Conservation (phyloP, 2,888 invertebrate genomes). For the Drepanosiphum platanoidis region DNA sequence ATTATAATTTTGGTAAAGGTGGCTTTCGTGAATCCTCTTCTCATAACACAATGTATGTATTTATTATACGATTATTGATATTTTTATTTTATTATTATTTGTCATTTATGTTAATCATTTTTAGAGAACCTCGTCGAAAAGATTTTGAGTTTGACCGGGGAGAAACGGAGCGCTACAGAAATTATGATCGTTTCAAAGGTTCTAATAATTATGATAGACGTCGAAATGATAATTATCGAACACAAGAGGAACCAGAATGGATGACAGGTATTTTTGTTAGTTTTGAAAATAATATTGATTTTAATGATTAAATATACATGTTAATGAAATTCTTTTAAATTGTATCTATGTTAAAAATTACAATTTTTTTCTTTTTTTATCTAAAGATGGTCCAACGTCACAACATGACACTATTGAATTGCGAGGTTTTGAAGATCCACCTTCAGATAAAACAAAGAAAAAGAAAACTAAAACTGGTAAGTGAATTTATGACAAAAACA, state of each 20-base stretch:
- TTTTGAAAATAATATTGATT: not conserved
- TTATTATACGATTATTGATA: conserved; percentile 9
- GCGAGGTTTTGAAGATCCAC: conserved; percentile 84
- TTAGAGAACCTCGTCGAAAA: conserved; percentile 57
- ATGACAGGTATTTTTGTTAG: conserved; percentile 61
- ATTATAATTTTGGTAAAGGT: conserved; percentile 54
- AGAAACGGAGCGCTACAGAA: conserved; percentile 56
- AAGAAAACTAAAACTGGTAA: conserved; percentile 48
- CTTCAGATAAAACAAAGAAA: conserved; percentile 44
- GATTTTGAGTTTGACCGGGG: conserved; percentile 59
- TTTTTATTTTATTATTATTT: not conserved
- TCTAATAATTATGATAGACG: conserved; percentile 59
- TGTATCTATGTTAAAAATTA: not conserved
- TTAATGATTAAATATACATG: not conserved
- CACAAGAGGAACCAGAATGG: conserved; percentile 63
- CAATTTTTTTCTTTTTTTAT: conserved; percentile 13
- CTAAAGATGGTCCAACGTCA: conserved; percentile 89
- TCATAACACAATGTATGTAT: conserved; percentile 46
- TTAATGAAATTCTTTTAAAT: not conserved
- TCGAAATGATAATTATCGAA: conserved; percentile 54
- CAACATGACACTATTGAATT: conserved; percentile 93
- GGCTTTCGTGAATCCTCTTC: conserved; percentile 51
- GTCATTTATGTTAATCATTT: not conserved
- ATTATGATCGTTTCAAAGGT: conserved; percentile 54
- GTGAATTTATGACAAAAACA: not conserved